phyloP scores from a whole-genome alignment of 2,888 invertebrate genomes.

The Schizotus pectinicornis region DNA sequence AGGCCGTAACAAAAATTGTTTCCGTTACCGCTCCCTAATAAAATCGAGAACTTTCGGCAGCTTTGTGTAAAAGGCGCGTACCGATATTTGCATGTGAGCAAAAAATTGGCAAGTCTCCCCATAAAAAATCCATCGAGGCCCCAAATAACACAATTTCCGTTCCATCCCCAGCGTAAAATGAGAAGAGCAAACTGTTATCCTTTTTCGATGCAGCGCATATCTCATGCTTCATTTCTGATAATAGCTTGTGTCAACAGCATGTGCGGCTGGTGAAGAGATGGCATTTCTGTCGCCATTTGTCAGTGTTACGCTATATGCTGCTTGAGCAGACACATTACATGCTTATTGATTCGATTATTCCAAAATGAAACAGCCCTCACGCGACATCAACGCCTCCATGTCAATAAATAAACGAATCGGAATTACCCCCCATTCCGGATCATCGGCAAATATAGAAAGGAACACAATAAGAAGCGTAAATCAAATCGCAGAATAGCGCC shows the following conservation, averaged over 20 bases:
- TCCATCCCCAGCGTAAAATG: conserved; percentile 16
- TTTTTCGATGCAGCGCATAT: conserved; percentile 24
- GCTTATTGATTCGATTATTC: conserved; percentile 31
- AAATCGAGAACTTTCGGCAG: too few species aligned
- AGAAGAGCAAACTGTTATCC: conserved; percentile 20
- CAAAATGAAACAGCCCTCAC: conserved; percentile 27
- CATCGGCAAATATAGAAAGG: neutral
- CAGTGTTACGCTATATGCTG: conserved; percentile 24
- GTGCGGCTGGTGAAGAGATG: conserved; percentile 21
- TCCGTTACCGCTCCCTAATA: too few species aligned
- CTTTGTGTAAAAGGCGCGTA: too few species aligned
- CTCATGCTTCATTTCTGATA: conserved; percentile 28
- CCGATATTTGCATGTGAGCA: too few species aligned
- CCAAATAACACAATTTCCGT: conserved; percentile 22
- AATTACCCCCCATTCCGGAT: conserved; percentile 17
- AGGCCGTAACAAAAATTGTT: too few species aligned
- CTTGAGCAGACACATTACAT: conserved; percentile 27
- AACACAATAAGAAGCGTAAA: too few species aligned
- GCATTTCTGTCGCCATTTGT: conserved; percentile 24
- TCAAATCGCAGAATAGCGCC: too few species aligned
- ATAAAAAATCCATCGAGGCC: conserved; percentile 5
- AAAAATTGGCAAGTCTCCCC: conserved; percentile 2
- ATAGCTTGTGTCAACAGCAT: conserved; percentile 29
- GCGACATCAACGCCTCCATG: conserved; percentile 9
- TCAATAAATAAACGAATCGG: conserved; percentile 29